Conservation (phyloP, 2,797 vertebrate species). For the Momotus momota region DNA sequence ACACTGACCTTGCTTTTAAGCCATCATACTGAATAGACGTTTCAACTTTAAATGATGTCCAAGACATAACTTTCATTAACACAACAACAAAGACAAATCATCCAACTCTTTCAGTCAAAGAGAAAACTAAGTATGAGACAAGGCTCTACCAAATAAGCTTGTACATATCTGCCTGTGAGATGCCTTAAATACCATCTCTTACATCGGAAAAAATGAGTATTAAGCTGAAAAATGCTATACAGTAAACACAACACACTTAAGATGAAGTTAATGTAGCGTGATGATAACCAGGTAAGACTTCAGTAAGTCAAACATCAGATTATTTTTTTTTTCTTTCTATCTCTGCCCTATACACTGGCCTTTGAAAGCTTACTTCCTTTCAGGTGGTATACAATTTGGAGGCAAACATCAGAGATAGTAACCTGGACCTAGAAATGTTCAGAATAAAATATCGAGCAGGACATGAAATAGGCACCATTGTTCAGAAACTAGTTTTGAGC, state of each 20-base stretch:
- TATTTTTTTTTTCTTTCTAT: rapidly evolving
- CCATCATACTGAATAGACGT: background rate
- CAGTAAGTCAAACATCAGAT: background rate
- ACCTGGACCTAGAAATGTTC: background rate
- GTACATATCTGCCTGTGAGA: background rate
- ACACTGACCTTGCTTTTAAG: background rate
- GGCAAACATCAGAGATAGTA: background rate
- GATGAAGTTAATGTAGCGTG: background rate
- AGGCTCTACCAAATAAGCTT: background rate
- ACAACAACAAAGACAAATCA: background rate
- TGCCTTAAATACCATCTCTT: background rate
- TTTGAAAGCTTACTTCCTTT: background rate
- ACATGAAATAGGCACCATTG: background rate
- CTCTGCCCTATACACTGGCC: background rate
- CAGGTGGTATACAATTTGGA: background rate
- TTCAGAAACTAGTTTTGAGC: background rate
- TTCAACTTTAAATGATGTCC: background rate
- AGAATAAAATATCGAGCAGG: background rate
- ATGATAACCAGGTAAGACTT: background rate
- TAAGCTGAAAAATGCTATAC: background rate
- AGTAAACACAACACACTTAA: background rate
- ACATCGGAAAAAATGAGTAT: background rate
- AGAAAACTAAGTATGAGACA: background rate
- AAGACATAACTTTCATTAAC: background rate
- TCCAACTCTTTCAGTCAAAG: background rate